Percentiles rank a stretch among this genome's conserved stretches.
These are phyloP conservation scores for Drosophila pseudotalamancana DNA, from an alignment of 2,888 invertebrate species.

Conservation along the genomic window DNA sequence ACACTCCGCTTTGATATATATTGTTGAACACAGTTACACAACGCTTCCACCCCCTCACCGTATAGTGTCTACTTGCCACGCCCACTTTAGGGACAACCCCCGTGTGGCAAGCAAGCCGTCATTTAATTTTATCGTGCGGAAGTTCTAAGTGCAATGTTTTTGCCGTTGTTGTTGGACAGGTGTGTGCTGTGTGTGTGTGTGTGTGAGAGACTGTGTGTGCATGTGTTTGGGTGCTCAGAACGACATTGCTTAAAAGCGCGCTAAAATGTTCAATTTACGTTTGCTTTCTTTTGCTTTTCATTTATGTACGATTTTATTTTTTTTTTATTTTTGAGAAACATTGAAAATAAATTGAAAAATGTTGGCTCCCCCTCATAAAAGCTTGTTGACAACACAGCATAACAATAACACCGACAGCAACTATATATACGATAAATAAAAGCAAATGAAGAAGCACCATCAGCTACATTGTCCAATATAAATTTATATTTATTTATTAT, in stretches of 20 bases:
- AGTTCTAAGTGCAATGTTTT: slow-evolving; percentile 77
- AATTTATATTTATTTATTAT: slow-evolving; percentile 80
- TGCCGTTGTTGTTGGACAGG: slow-evolving; percentile 51
- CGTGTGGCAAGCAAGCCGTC: slow-evolving; percentile 61
- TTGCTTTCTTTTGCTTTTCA: slow-evolving; percentile 42
- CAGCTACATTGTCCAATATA: slow-evolving; percentile 63
- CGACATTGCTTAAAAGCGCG: slow-evolving; percentile 75
- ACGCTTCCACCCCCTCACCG: not conserved
- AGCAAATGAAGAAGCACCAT: slow-evolving; percentile 29
- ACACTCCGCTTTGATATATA: slow-evolving; percentile 62
- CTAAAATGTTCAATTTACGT: slow-evolving; percentile 80
- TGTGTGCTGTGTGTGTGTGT: slow-evolving; percentile 37
- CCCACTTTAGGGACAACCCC: not conserved
- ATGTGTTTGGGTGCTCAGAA: slow-evolving; percentile 5
- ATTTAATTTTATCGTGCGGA: slow-evolving; percentile 79
- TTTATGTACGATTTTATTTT: slow-evolving; percentile 4
- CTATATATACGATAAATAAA: slow-evolving; percentile 11
- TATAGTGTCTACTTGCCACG: not conserved
- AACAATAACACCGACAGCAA: slow-evolving; percentile 18
- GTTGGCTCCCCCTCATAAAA: slow-evolving; percentile 57
- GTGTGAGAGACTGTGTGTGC: slow-evolving; percentile 15
- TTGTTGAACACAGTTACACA: slow-evolving; percentile 52
- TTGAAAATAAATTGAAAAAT: slow-evolving; percentile 76
- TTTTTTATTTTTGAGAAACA: slow-evolving; percentile 50
- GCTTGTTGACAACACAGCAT: slow-evolving; percentile 57